Conservation (phyloP, 2,888 invertebrate genomes). For the Loripinus fragilis region DNA sequence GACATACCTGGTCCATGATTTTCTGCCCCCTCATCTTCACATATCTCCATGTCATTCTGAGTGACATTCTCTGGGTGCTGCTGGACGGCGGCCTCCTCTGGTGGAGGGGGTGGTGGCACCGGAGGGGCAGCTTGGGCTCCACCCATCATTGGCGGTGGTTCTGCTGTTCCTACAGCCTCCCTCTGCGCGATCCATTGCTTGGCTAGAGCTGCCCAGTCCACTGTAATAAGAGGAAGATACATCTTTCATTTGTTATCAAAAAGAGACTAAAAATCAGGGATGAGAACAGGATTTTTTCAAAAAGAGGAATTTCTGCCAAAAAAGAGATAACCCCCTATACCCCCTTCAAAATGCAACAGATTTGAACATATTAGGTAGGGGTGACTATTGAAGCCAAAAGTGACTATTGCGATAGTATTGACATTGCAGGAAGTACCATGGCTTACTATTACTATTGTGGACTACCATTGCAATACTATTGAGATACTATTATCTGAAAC, state of each 20-base stretch:
- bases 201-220: conserved; percentile 98
- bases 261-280: not conserved
- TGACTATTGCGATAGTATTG: no score
- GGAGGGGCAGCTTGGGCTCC: conserved; percentile 44
- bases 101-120: conserved; percentile 63
- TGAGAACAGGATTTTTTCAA: no score
- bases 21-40: conserved; percentile 43
- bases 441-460: no score
- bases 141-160: conserved; percentile 24
- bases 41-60: conserved; percentile 76
- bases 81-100: conserved; percentile 27
- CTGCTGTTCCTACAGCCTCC: conserved; percentile 60
- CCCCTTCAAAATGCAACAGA: not conserved
- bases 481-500: no score
- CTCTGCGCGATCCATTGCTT: conserved; percentile 94
- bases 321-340: not conserved
- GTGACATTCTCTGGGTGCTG: conserved; percentile 22
- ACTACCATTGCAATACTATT: no score
- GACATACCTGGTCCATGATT: not conserved
- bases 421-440: no score
- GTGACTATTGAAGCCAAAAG: no score
- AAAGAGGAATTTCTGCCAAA: not conserved
- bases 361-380: no score
- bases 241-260: no score
- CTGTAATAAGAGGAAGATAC: conserved; percentile 84